Conservation (phyloP, 2,797 vertebrate species). For the Emys orbicularis region DNA sequence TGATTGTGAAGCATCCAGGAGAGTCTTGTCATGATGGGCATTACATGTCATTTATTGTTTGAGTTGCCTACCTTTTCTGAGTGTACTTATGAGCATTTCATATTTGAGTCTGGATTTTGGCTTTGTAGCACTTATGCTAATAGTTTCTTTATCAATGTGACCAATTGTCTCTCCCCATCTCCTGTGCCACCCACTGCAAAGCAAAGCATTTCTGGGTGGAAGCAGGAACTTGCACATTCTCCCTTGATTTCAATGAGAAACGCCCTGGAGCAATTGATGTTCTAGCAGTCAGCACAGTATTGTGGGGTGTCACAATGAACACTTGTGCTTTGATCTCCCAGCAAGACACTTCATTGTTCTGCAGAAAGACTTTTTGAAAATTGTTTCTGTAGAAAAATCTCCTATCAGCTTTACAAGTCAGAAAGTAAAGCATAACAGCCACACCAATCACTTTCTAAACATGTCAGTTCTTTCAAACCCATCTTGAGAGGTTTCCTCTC, state of each 20-base stretch:
- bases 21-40: not conserved
- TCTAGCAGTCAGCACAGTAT: accelerated
- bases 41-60: not conserved
- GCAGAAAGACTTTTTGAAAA: not conserved
- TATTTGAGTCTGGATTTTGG: not conserved
- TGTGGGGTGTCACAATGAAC: accelerated
- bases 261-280: not conserved
- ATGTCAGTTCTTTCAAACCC: accelerated
- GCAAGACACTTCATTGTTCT: not conserved
- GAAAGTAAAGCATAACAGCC: not conserved
- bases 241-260: not conserved
- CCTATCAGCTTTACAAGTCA: not conserved
- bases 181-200: not conserved
- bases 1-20: not conserved
- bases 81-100: not conserved
- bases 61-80: not conserved
- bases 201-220: accelerated
- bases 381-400: not conserved
- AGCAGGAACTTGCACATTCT: accelerated
- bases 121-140: not conserved
- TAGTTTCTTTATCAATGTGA: not conserved
- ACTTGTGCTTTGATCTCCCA: not conserved
- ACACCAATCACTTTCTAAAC: not conserved
- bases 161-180: not conserved
- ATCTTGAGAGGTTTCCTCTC: not conserved